phyloP scores from a whole-genome alignment of 1,140 invertebrate species.

The Brachionus rotundiformis region DNA sequence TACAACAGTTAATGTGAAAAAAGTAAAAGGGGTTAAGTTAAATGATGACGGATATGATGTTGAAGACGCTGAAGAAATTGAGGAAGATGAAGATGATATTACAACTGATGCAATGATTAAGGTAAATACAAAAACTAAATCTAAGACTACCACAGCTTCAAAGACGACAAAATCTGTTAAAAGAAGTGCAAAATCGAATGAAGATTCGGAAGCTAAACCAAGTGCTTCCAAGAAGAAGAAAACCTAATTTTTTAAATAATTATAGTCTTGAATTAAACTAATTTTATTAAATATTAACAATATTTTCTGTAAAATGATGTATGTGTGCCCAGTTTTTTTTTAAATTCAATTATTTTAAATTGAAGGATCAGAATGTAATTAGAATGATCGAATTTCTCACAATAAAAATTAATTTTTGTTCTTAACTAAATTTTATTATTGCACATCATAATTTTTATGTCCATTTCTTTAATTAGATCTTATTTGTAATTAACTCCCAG shows the following conservation, averaged over 20 bases:
- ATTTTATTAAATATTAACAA: not conserved
- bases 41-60: constrained; percentile 40
- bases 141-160: not conserved
- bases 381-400: not conserved
- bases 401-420: not conserved
- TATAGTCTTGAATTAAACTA: not conserved
- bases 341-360: not conserved
- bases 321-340: not conserved
- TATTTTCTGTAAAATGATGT: not conserved
- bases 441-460: too few species aligned
- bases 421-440: not conserved
- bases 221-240: constrained; percentile 43
- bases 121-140: constrained; percentile 30
- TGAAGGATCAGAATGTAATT: not conserved
- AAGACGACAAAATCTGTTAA: not conserved
- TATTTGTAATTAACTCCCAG: too few species aligned
- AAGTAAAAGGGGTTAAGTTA: constrained; percentile 20
- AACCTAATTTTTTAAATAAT: not conserved
- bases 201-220: constrained; percentile 25
- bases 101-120: constrained; percentile 51
- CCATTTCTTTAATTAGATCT: not conserved
- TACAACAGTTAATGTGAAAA: constrained; percentile 44
- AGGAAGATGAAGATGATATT: constrained; percentile 53
- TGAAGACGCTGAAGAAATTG: constrained; percentile 53
- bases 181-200: constrained; percentile 30